Conservation (phyloP, 2,113 vertebrate genomes). For the Arothron firmamentum region DNA sequence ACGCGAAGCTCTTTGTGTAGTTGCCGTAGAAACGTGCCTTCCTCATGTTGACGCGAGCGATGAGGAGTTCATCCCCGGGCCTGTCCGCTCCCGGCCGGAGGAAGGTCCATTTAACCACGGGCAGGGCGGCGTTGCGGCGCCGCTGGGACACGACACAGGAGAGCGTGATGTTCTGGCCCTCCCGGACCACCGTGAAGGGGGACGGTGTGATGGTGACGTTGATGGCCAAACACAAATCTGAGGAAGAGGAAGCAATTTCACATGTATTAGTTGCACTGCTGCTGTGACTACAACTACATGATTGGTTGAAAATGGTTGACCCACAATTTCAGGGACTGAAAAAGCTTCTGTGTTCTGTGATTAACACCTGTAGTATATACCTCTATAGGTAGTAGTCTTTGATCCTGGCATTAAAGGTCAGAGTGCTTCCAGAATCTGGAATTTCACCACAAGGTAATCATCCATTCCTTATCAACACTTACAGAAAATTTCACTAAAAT, state of each 20-base stretch:
- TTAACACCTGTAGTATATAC: too few species aligned
- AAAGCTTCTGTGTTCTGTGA: too few species aligned
- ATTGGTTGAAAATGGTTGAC: too few species aligned
- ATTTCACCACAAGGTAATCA: too few species aligned
- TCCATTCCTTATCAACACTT: too few species aligned
- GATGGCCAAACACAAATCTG: constrained; percentile 82
- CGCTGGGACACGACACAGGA: constrained; percentile 85
- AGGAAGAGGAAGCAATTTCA: constrained; percentile 4
- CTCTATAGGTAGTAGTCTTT: too few species aligned
- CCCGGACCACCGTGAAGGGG: constrained; percentile 78
- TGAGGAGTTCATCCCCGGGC: constrained; percentile 77
- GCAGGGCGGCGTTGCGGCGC: constrained; percentile 76
- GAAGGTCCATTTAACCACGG: constrained; percentile 90
- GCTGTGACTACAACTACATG: too few species aligned
- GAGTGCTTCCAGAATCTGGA: too few species aligned
- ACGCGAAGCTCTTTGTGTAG: constrained; percentile 81
- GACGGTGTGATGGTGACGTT: constrained; percentile 88
- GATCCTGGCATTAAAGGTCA: too few species aligned
- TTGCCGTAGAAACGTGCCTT: constrained; percentile 89
- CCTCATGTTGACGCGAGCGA: constrained; percentile 89
- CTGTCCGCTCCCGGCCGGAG: constrained; percentile 53
- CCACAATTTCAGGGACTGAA: too few species aligned
- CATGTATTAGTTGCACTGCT: neutral
- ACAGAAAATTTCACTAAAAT: too few species aligned
- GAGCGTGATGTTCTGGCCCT: constrained; percentile 87